phyloP scores from a whole-genome alignment of 1,140 invertebrate genomes.

The Diuraphis noxia region DNA sequence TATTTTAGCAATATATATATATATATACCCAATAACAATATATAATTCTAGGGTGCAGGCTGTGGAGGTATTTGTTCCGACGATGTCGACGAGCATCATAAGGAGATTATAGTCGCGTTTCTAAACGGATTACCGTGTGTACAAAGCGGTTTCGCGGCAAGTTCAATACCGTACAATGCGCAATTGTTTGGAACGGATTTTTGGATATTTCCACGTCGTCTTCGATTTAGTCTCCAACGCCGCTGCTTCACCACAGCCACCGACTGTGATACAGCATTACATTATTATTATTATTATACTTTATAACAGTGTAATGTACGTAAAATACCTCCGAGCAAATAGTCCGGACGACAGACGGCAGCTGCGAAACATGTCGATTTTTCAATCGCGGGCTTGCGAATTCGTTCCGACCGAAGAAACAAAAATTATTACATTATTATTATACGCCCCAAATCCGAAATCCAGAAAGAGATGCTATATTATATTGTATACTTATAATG shows the following conservation, averaged over 20 bases:
- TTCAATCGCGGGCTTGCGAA: conserved; percentile 23
- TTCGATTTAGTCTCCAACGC: background rate
- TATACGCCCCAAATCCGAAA: background rate
- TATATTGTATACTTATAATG: background rate
- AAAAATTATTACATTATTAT: conserved; percentile 23
- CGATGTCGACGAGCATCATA: background rate
- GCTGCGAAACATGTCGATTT: conserved; percentile 26
- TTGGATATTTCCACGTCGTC: conserved; percentile 13
- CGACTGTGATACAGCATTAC: background rate
- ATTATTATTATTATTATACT: background rate
- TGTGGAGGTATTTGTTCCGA: background rate
- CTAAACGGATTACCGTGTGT: conserved; percentile 48
- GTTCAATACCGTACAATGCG: conserved; percentile 30
- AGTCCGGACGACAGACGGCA: conserved; percentile 3
- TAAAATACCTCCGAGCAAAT: conserved; percentile 36
- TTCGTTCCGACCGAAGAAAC: conserved; percentile 39
- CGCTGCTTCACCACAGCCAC: too few relatives aligned
- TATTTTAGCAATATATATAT: too few relatives aligned
- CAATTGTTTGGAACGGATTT: conserved; percentile 50
- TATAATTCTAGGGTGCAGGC: too few relatives aligned
- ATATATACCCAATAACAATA: too few relatives aligned
- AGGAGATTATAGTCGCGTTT: conserved; percentile 39
- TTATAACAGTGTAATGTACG: background rate
- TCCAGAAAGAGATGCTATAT: background rate
- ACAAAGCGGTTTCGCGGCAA: conserved; percentile 41